Percentiles rank a stretch among this genome's conserved stretches.
Evolutionary conservation across 2,113 vertebrate genomes (phyloP).

Genomic region (Anhinga anhinga): DNA sequence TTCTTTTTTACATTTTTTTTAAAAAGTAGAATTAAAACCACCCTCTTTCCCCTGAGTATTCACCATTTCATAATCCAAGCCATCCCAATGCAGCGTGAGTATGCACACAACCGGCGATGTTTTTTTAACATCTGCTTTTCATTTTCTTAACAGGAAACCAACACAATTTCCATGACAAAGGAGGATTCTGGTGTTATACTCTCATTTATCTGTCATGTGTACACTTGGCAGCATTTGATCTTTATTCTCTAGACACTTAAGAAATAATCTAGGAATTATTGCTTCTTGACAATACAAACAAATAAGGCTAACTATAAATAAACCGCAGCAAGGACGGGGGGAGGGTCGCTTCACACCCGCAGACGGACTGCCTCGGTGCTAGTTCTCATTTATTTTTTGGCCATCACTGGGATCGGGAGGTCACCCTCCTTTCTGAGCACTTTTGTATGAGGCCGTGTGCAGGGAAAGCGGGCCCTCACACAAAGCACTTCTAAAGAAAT

Average conservation of each 20-base stretch:
- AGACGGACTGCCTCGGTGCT: neutral
- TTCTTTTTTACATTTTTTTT: neutral
- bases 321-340: neutral
- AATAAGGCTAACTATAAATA: slow-evolving; percentile 62
- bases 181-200: slow-evolving; percentile 53
- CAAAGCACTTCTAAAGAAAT: neutral
- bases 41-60: neutral
- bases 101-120: slow-evolving; percentile 55
- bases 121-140: slow-evolving; percentile 75
- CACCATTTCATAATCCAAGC: slow-evolving; percentile 51
- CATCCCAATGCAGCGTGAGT: slow-evolving; percentile 25
- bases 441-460: fast-evolving
- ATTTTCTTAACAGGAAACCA: slow-evolving; percentile 75
- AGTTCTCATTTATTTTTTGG: neutral
- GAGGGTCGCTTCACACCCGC: neutral
- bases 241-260: slow-evolving; percentile 37
- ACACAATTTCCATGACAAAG: slow-evolving; percentile 73
- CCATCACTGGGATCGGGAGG: neutral
- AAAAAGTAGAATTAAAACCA: neutral
- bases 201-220: slow-evolving; percentile 54
- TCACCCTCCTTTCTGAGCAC: neutral
- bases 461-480: neutral
- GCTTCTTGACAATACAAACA: slow-evolving; percentile 51
- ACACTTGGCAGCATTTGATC: slow-evolving; percentile 58
- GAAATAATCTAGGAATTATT: slow-evolving; percentile 62